Conservation (phyloP, 2,113 vertebrate species). For the Tricholaema leucomelas region DNA sequence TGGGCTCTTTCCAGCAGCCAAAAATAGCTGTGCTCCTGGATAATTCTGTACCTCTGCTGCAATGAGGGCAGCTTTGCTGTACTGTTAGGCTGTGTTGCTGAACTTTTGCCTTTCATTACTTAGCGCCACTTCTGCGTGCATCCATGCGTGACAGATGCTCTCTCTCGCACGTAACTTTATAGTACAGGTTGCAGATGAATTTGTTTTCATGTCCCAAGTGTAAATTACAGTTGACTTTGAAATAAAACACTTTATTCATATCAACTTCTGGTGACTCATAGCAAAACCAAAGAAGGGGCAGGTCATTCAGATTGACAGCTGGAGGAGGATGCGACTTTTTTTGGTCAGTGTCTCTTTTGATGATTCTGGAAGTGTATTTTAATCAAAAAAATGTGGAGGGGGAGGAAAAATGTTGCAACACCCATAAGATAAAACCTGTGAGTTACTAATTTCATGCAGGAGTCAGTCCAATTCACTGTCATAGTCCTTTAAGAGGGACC, state of each 20-base stretch:
- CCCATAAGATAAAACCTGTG: neutral
- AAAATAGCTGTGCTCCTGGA: neutral
- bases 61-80: neutral
- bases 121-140: neutral
- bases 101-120: neutral
- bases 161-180: neutral
- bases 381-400: neutral
- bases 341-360: neutral
- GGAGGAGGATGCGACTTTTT: too few relatives aligned
- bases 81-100: neutral
- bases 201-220: neutral
- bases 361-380: neutral
- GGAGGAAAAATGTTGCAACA: neutral
- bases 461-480: neutral
- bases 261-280: neutral
- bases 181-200: neutral
- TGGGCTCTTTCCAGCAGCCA: slow-evolving; percentile 33
- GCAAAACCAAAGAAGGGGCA: neutral
- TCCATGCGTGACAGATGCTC: neutral
- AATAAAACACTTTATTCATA: neutral
- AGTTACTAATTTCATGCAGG: neutral
- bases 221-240: neutral
- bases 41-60: neutral
- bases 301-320: neutral
- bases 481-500: neutral